These are phyloP conservation scores for Hybognathus amarus DNA, from an alignment of 2,797 vertebrate genomes.

Conservation along the genomic window DNA sequence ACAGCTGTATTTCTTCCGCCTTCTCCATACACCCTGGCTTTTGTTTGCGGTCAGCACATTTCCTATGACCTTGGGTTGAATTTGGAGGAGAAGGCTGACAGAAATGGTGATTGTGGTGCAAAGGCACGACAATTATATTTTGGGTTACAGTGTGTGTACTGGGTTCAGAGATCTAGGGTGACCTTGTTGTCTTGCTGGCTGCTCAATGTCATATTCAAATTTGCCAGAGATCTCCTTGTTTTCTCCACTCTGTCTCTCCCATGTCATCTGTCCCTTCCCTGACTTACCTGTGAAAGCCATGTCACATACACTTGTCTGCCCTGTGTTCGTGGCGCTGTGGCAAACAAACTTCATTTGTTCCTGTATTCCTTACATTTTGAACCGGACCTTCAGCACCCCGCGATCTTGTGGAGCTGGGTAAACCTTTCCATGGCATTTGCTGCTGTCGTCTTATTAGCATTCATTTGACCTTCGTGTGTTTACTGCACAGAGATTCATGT, in stretches of 20 bases:
- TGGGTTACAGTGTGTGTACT: neutral
- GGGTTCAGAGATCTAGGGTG: conserved; percentile 44
- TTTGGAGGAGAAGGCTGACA: conserved; percentile 6
- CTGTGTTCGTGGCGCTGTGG: conserved; percentile 8
- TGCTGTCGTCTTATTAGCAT: neutral
- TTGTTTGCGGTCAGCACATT: conserved; percentile 40
- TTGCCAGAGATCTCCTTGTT: neutral
- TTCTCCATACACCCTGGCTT: conserved; percentile 11
- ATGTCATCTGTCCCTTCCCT: conserved; percentile 2
- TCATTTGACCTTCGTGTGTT: neutral
- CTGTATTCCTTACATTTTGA: neutral
- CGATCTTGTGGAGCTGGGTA: conserved; percentile 2
- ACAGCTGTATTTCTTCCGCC: neutral
- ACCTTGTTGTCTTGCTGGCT: conserved; percentile 35
- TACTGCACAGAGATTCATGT: conserved; percentile 1
- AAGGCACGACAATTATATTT: conserved; percentile 14
- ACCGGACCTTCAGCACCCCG: neutral
- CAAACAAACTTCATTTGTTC: conserved; percentile 29
- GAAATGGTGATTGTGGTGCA: conserved; percentile 17
- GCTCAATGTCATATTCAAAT: conserved; percentile 18
- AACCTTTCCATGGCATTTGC: neutral
- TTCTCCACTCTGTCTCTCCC: neutral
- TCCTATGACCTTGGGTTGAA: conserved; percentile 36
- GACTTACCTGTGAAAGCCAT: conserved; percentile 6
- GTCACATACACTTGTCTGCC: neutral